Percentiles rank a stretch among this genome's conserved stretches.
Evolutionary conservation across 92 coral and sea anemone genomes (phyloP).

Genomic region (Zoanthus sociatus): DNA sequence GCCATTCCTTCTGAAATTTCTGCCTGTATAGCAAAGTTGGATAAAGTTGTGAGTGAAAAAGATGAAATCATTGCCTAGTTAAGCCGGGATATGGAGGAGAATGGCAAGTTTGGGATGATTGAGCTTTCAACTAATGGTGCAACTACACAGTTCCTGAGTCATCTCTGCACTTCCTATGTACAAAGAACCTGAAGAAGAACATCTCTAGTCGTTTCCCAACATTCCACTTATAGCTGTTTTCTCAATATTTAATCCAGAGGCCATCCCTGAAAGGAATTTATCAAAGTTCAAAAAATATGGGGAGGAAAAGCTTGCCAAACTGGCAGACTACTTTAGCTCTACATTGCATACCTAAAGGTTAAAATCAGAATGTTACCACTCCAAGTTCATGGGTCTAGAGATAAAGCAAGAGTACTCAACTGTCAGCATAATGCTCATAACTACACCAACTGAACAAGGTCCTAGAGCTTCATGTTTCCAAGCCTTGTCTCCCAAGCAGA

Average conservation of each 20-base stretch:
- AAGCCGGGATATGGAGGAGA: constrained; percentile 41
- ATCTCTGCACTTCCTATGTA: constrained; percentile 31
- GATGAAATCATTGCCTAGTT: constrained; percentile 55
- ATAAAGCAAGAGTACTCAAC: constrained; percentile 38
- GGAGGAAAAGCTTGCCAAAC: constrained; percentile 46
- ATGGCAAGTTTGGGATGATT: constrained; percentile 29
- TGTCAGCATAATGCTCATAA: constrained; percentile 37
- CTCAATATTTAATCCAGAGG: constrained; percentile 49
- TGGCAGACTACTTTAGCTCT: neutral
- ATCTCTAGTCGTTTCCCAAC: constrained; percentile 47
- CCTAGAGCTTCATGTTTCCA: constrained; percentile 54
- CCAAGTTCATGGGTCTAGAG: constrained; percentile 50
- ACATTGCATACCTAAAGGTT: constrained; percentile 29
- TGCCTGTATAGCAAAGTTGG: constrained; percentile 55
- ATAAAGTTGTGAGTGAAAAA: constrained; percentile 55
- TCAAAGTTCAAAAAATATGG: constrained; percentile 45
- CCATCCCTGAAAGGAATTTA: constrained; percentile 44
- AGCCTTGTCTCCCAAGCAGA: constrained; percentile 2
- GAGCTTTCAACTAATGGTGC: constrained; percentile 41
- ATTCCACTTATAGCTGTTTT: constrained; percentile 46
- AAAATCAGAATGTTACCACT: constrained; percentile 51
- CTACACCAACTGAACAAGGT: constrained; percentile 48
- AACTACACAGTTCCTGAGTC: constrained; percentile 47
- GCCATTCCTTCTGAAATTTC: constrained; percentile 57
- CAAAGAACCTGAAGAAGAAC: constrained; percentile 32